Percentiles rank a stretch among this genome's conserved stretches.
phyloP scores from a whole-genome alignment of 2,888 invertebrate species.

The Zeuzera pyrina region DNA sequence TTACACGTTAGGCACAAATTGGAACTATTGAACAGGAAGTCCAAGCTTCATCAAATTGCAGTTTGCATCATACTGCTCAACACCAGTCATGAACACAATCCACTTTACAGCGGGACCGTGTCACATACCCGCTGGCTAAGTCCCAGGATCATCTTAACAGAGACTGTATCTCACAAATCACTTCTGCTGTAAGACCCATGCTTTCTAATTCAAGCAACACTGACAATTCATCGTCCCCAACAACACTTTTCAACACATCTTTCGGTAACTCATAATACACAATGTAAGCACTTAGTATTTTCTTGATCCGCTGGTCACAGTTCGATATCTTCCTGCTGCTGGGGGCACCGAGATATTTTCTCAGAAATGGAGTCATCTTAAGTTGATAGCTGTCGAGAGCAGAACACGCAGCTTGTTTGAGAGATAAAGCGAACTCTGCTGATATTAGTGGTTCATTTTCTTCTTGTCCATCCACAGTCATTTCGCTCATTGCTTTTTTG shows the following conservation, averaged over 20 bases:
- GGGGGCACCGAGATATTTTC: constrained; percentile 64
- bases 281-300: constrained; percentile 66
- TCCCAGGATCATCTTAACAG: constrained; percentile 40
- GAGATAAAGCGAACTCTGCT: constrained; percentile 74
- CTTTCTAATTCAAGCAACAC: constrained; percentile 27
- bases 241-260: constrained; percentile 32
- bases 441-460: constrained; percentile 64
- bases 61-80: constrained; percentile 5
- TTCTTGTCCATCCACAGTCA: constrained; percentile 45
- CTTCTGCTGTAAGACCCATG: constrained; percentile 26
- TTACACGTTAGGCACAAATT: background rate
- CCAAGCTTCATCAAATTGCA: background rate
- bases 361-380: constrained; percentile 48
- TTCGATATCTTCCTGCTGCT: constrained; percentile 32
- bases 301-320: constrained; percentile 40
- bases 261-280: constrained; percentile 74
- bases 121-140: constrained; percentile 27
- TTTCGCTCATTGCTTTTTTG: constrained; percentile 27
- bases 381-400: constrained; percentile 73
- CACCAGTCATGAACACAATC: constrained; percentile 39
- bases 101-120: constrained; percentile 30
- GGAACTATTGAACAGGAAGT: background rate
- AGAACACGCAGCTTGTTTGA: constrained; percentile 70
- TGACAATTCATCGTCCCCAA: constrained; percentile 32
- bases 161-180: constrained; percentile 25